phyloP scores from a whole-genome alignment of 1,140 invertebrate genomes.

The Homarus americanus region DNA sequence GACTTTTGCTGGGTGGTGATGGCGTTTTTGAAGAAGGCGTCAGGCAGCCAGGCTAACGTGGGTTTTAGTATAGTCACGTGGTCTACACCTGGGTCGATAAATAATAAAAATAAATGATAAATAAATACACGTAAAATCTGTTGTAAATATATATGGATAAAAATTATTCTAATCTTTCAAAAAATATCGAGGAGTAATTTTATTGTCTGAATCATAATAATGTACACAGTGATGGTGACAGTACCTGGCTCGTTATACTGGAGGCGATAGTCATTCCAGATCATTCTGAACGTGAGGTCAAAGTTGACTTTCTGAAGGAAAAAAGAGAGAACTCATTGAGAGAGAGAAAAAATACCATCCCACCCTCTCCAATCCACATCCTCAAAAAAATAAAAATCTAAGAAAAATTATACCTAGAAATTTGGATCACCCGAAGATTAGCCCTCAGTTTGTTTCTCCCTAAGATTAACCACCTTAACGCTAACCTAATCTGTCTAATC shows the following conservation, averaged over 20 bases:
- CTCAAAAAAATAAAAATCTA: too few species aligned
- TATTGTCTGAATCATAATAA: neutral
- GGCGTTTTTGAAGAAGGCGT: constrained; percentile 65
- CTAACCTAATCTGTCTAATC: too few species aligned
- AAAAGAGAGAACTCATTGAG: neutral
- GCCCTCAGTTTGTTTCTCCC: too few species aligned
- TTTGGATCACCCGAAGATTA: too few species aligned
- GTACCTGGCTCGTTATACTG: neutral
- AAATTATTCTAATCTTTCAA: too few species aligned
- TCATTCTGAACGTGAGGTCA: constrained; percentile 43
- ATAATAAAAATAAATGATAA: neutral
- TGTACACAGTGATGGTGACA: neutral
- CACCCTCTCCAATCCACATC: too few species aligned
- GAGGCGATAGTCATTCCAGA: constrained; percentile 41
- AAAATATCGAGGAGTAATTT: neutral
- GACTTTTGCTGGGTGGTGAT: constrained; percentile 35
- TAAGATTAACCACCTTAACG: too few species aligned
- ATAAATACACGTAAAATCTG: neutral
- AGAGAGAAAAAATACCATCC: too few species aligned
- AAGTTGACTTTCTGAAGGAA: constrained; percentile 18
- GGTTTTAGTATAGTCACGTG: constrained; percentile 19
- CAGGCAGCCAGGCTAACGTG: constrained; percentile 67
- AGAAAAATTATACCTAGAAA: too few species aligned
- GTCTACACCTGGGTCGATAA: neutral
- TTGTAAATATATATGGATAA: too few species aligned